Base-by-base conservation (phyloP, 1,140 invertebrate species). In the Aplysia californica region DNA sequence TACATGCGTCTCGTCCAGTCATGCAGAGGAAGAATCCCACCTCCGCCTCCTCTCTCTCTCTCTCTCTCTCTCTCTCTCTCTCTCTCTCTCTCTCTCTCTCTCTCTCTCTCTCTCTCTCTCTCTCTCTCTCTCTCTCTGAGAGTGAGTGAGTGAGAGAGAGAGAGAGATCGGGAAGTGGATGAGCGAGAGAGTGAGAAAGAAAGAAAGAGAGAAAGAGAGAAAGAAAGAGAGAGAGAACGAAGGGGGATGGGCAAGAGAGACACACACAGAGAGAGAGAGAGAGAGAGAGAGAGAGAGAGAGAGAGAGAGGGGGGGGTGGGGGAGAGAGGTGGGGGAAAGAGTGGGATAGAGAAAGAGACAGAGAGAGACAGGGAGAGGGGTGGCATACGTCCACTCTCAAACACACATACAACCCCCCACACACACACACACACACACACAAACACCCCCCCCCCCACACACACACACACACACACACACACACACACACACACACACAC, bases 261-360 rank as follows among this genome's bases (percentile, higher is more conserved):
- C 5, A 59, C n/a, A 59, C 4, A 4, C 10, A 50, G n/a, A n/a
- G n/a, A 50, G 44, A 50, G n/a, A n/a, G n/a, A 50, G 81, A 79
- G 69, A 82, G 79, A 21, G 79, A 70, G 44, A 81, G 80, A 41
- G 75, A 80, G 35, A 81, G 31, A 6, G 59, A 50, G 3, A 76
- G 64, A 18, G 59, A 33, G 29, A 70, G 71, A 55, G 79, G 79
- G 65, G 58, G 68, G 3, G 56, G 20, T 56, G 78, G 82, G 6
- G 79, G 75, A 50, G 80, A 80, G 55, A 76, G 75, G 10, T 80
- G 71, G 50, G 79, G 79, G n/a, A 68, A 29, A 61, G 76, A 82
- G 38, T 75, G 21, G 61, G 71, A 75, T 79, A 56, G 38, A 78
- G n/a, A n/a, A 20, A 72, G 2, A 35, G 61, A 26, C 5, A 29